These are phyloP conservation scores for Styela plicata DNA, from an alignment of 23 tunicate species.

Conservation along the genomic window DNA sequence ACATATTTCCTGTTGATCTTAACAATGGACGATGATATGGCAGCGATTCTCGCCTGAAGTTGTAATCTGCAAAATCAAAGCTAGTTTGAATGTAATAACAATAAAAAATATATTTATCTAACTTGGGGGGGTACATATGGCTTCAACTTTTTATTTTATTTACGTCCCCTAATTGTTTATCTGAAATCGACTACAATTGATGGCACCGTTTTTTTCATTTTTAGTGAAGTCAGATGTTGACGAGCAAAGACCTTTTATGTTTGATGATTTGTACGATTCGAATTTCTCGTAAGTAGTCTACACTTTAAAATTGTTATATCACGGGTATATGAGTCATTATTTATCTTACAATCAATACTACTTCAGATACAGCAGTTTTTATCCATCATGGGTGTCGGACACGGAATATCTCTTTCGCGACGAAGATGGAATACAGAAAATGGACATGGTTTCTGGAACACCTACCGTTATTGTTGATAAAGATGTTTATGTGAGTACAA, in stretches of 20 bases:
- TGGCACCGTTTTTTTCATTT: no score
- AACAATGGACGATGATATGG: no score
- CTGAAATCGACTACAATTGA: no score
- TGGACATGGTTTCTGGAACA: conserved; percentile 25
- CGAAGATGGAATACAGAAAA: conserved; percentile 48
- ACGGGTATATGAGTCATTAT: background rate
- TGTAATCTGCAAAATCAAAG: no score
- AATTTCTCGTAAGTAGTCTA: conserved; percentile 69
- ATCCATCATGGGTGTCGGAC: conserved; percentile 75
- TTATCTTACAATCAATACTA: background rate
- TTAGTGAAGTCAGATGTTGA: background rate
- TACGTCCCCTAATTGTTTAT: no score
- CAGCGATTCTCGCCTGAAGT: no score
- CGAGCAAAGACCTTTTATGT: conserved; percentile 52
- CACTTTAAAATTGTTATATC: background rate
- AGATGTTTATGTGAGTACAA: conserved; percentile 71
- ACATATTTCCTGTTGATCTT: no score
- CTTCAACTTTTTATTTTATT: no score
- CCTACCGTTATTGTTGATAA: conserved; percentile 26
- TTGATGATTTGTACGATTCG: conserved; percentile 65
- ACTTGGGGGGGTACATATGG: no score
- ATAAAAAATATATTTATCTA: no score
- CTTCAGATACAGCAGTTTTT: conserved; percentile 16
- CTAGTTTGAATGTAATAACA: no score
- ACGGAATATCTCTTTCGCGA: conserved; percentile 56